phyloP scores from a whole-genome alignment of 2,888 invertebrate species.

The Panopea generosa region DNA sequence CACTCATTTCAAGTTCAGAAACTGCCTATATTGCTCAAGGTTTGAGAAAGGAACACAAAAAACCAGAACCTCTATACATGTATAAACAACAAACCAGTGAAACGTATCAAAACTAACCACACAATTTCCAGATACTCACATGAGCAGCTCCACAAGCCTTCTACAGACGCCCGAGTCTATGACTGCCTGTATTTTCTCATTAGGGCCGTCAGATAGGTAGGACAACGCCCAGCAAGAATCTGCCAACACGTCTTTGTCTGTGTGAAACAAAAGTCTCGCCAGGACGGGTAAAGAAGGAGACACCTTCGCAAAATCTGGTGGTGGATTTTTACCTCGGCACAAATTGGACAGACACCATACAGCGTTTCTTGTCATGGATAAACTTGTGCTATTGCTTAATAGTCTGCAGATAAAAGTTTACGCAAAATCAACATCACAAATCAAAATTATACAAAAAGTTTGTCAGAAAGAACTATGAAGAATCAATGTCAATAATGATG shows the following conservation, averaged over 20 bases:
- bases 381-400: conserved; percentile 90
- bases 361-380: conserved; percentile 95
- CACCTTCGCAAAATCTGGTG: conserved; percentile 93
- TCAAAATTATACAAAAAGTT: too few species aligned
- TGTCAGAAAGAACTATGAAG: too few species aligned
- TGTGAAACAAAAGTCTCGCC: conserved; percentile 93
- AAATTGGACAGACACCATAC: conserved; percentile 99
- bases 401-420: conserved; percentile 90
- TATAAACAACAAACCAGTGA: too few species aligned
- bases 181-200: conserved; percentile 98
- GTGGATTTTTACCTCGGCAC: conserved; percentile 98
- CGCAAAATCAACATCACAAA: too few species aligned
- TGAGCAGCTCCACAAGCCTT: conserved; percentile 89
- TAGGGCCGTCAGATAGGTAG: conserved; percentile 97
- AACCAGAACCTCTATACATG: too few species aligned
- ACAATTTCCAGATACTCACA: conserved; percentile 87
- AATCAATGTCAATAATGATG: too few species aligned
- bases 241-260: conserved; percentile 94
- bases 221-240: conserved; percentile 99
- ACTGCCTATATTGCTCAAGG: too few species aligned
- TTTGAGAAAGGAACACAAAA: too few species aligned
- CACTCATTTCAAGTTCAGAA: too few species aligned
- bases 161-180: conserved; percentile 98
- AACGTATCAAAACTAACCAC: too few species aligned
- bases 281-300: conserved; percentile 91